Conservation (phyloP, 2,113 vertebrate genomes). For the Campylorhamphus procurvoides region DNA sequence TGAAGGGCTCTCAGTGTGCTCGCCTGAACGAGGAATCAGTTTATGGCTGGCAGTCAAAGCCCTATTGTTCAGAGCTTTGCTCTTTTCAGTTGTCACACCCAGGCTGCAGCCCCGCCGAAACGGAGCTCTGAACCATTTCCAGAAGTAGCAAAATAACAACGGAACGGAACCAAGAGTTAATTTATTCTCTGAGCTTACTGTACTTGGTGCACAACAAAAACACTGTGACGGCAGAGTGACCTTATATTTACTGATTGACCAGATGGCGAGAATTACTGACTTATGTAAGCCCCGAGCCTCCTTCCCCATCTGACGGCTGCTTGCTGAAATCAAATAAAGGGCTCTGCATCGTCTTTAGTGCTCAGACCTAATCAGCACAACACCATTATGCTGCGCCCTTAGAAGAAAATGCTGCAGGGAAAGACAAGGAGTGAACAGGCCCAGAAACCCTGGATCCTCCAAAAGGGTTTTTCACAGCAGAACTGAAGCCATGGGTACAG, state of each 20-base stretch:
- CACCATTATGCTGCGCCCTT: neutral
- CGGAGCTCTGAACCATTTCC: neutral
- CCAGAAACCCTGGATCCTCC: neutral
- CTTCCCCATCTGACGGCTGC: conserved; percentile 23
- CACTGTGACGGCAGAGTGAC: neutral
- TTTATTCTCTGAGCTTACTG: neutral
- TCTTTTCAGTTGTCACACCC: conserved; percentile 21
- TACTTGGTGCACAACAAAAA: neutral
- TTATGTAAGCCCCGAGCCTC: conserved; percentile 29
- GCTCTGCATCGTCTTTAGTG: neutral
- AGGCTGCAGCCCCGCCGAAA: neutral
- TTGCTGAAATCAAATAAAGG: neutral
- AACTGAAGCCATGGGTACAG: neutral
- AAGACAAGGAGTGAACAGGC: neutral
- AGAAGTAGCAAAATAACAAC: neutral
- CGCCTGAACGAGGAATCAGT: neutral
- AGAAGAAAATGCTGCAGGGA: conserved; percentile 14
- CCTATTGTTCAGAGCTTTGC: conserved; percentile 5
- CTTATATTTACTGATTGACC: conserved; percentile 47
- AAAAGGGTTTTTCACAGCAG: neutral
- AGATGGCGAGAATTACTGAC: conserved; percentile 53
- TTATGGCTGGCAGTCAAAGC: neutral
- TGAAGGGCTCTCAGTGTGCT: neutral
- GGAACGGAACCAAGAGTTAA: neutral
- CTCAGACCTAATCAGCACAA: neutral